Evolutionary conservation across 2,888 invertebrate genomes (phyloP), one percentile per base, ranked within the genome.

Genomic region (Xestobium rufovillosum): DNA sequence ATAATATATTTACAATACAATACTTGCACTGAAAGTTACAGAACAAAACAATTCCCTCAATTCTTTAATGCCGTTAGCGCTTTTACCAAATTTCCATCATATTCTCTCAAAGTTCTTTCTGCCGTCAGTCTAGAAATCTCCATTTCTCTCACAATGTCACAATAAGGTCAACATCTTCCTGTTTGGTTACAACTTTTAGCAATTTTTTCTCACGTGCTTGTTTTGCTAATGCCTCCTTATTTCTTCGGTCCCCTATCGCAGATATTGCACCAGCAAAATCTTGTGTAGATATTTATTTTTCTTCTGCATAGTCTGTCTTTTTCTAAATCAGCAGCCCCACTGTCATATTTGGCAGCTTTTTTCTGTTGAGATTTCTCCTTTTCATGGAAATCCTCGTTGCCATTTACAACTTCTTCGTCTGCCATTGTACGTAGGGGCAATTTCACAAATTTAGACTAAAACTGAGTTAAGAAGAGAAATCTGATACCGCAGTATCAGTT

Each of bases 231-330:
- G 83, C 83, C 68, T 94, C 94, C 65, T 89, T 87, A 56, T 84
- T 86, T 55, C 90, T 76, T 61, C 86, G 77, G 57, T 91, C 90
- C 28, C 88, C 91, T 55, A 95, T 90, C 49, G 91, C 77, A 42
- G 86, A 85, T 53, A 95, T 78, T 2, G 94, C 92, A 56, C 86
- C 87, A 31, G 87, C 84, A 55, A 94, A 84, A 59, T 88, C 86
- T 50, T 88, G 86, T 1, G 88, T 85, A 4, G 83, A 81, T 55
- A 95, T 91, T 77, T 95, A 95, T 53, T 88, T 90, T 68, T 96
- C 95, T 64, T 95, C 95, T 0, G 90, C 94, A 72, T 88, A 95
- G 64, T 95, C 95, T 3, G 95, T 95, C 95, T 69, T 87, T 89
- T 69, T 95, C 95, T 55, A 96, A 72, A 69, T 96, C 95, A n/a